Conservation (phyloP, 1,140 invertebrate genomes). For the Rhopalosiphum padi region DNA sequence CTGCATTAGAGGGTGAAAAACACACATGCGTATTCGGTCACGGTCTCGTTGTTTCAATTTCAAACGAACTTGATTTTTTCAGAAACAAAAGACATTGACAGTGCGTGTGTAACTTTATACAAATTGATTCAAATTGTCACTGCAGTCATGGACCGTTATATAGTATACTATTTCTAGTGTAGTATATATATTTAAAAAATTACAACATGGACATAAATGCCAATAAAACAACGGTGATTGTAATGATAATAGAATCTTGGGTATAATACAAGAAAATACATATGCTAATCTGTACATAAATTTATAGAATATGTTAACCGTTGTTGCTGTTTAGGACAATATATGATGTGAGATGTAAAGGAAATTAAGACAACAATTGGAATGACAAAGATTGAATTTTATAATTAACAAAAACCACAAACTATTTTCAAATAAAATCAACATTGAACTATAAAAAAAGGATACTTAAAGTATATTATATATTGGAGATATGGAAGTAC, state of each 20-base stretch:
- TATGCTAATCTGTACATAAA: background rate
- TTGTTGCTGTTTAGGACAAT: background rate
- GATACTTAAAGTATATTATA: too few relatives aligned
- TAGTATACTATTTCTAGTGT: background rate
- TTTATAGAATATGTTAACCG: background rate
- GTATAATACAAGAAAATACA: background rate
- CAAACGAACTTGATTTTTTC: background rate
- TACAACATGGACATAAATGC: background rate
- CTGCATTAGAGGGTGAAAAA: background rate
- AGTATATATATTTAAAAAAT: background rate
- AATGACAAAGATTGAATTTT: background rate
- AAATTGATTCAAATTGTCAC: background rate
- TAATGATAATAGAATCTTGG: background rate
- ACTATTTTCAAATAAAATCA: too few relatives aligned
- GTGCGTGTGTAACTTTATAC: background rate
- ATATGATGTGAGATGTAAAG: background rate
- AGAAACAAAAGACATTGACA: constrained; percentile 6
- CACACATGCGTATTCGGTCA: background rate
- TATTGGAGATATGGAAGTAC: too few relatives aligned
- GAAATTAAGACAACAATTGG: background rate
- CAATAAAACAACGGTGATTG: background rate
- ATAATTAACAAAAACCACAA: too few relatives aligned
- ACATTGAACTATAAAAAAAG: too few relatives aligned
- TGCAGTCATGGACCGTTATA: background rate
- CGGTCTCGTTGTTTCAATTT: background rate